Evolutionary conservation across 2,888 invertebrate genomes (phyloP), one percentile per base, ranked within the genome.

Genomic region (Zygothrica quintamaculata): DNA sequence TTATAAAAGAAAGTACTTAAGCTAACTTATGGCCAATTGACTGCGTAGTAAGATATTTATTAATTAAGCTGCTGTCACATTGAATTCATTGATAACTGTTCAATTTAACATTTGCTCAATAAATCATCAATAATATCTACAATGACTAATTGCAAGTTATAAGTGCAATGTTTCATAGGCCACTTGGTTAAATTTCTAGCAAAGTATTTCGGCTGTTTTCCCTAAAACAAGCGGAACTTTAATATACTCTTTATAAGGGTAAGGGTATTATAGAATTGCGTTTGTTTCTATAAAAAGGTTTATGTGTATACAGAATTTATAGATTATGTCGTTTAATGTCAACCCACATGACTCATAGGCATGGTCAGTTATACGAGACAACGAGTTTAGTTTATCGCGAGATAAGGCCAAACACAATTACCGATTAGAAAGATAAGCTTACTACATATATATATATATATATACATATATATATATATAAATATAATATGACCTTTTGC

Each of bases 351-450:
- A 78, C 52, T 78, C 77, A 81, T 65, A n/a, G 29, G 36, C 46
- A 29, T 70, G 81, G 81, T 74, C 74, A 80, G 81, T 77, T 59
- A 59, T 39, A 51, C 37, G 36, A 39, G 13, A 43, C 39, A 25
- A 50, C 40, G 34, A 42, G 11, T 11, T 31, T 15, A 46, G 65
- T 55, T 77, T 44, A 66, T 58, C 52, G 48, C 7, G 12, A 60
- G 67, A 77, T 74, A 74, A 77, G 52, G 60, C 6, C 29, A 0
- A n/a, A n/a, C n/a, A n/a, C n/a, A n/a, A n/a, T n/a, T n/a, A n/a
- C 36, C 13, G 22, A 26, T 29, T 3, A 51, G 56, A 57, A 46
- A 40, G 61, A 57, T 44, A 55, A 16, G 33, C 33, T 42, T 26
- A n/a, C n/a, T n/a, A n/a, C 3, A 40, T 4, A 40, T 40, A 1